Evolutionary conservation across 2,113 vertebrate genomes (phyloP).

Genomic region (Rhineura floridana): DNA sequence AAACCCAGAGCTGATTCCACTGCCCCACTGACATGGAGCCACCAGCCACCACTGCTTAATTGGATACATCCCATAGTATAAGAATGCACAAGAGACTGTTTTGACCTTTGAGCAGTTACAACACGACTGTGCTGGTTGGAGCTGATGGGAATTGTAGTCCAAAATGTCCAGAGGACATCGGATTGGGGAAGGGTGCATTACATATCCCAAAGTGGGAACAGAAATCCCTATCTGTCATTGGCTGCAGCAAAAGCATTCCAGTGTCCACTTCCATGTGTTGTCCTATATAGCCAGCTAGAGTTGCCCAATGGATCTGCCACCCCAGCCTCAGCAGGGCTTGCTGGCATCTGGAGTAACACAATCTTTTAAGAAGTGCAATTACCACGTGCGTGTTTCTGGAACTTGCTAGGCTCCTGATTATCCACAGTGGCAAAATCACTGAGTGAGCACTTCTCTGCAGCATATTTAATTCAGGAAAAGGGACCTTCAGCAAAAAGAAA

Average conservation of each 20-base stretch:
- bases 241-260: background rate
- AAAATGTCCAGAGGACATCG: too few species aligned
- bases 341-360: background rate
- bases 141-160: too few species aligned
- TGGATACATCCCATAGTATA: too few species aligned
- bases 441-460: background rate
- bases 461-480: conserved; percentile 41
- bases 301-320: too few species aligned
- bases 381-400: fast-evolving
- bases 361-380: fast-evolving
- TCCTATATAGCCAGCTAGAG: background rate
- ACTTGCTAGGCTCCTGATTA: background rate
- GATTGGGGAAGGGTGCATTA: too few species aligned
- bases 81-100: too few species aligned
- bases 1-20: too few species aligned
- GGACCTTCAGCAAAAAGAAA: conserved; percentile 15
- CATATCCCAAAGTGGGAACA: background rate
- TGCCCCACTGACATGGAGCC: too few species aligned
- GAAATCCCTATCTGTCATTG: background rate
- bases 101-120: too few species aligned
- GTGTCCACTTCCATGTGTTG: too few species aligned
- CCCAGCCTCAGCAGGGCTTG: background rate
- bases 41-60: too few species aligned
- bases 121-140: too few species aligned
- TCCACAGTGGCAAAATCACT: background rate